phyloP scores from a whole-genome alignment of 2,797 vertebrate genomes.

The Phalloptychus januarius region DNA sequence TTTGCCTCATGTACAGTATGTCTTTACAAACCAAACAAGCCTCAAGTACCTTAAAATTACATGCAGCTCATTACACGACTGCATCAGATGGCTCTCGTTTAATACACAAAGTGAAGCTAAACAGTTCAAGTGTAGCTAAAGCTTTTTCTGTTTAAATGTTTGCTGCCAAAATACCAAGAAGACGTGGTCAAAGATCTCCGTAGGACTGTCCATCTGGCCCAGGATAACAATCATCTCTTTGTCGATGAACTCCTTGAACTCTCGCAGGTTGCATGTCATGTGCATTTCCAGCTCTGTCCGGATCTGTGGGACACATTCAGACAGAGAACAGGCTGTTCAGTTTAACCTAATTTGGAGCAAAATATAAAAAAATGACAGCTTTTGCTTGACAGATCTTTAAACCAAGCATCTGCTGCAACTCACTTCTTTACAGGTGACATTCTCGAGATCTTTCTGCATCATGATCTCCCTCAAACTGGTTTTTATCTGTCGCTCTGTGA shows the following conservation, averaged over 20 bases:
- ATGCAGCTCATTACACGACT: slow-evolving; percentile 12
- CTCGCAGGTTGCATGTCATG: slow-evolving; percentile 96
- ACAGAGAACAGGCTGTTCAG: background rate
- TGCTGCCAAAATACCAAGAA: slow-evolving; percentile 85
- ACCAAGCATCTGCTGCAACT: slow-evolving; percentile 14
- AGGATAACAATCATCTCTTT: slow-evolving; percentile 99
- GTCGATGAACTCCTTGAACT: slow-evolving; percentile 98
- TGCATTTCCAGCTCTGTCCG: slow-evolving; percentile 97
- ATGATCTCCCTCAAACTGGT: slow-evolving; percentile 94
- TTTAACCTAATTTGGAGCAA: background rate
- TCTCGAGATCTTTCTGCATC: slow-evolving; percentile 98
- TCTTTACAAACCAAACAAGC: slow-evolving; percentile 41
- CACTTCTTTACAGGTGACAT: slow-evolving; percentile 96
- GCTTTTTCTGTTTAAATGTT: background rate
- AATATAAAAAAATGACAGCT: background rate
- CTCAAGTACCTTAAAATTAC: slow-evolving; percentile 45
- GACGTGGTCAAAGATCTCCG: slow-evolving; percentile 96
- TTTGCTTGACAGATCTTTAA: background rate
- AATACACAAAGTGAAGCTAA: background rate
- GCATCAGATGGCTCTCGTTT: slow-evolving; percentile 3
- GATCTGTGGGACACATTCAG: slow-evolving; percentile 79
- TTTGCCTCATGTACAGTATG: slow-evolving; percentile 15
- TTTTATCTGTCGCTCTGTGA: slow-evolving; percentile 93
- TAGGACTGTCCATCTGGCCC: slow-evolving; percentile 98
- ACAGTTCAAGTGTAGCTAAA: background rate